Conservation (phyloP, 2,888 invertebrate genomes). For the Clostera curtula region DNA sequence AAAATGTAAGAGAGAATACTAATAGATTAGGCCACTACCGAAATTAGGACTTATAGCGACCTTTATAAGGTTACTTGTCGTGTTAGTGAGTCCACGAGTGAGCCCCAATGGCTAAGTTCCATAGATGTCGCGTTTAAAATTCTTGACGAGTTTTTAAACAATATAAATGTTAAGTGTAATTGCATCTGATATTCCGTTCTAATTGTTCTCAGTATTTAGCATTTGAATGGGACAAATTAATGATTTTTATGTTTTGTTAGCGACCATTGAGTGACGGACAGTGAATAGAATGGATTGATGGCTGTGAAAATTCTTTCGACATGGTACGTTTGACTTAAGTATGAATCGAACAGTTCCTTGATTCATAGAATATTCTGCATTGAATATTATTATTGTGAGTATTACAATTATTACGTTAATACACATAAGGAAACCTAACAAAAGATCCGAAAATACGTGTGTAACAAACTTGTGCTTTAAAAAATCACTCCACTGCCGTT, state of each 20-base stretch:
- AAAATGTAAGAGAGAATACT: too few relatives aligned
- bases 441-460: too few relatives aligned
- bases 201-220: conserved; percentile 12
- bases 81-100: too few relatives aligned
- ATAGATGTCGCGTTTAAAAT: not conserved
- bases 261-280: conserved; percentile 5
- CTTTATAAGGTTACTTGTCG: too few relatives aligned
- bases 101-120: not conserved
- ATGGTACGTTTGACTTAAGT: conserved; percentile 9
- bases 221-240: conserved; percentile 20
- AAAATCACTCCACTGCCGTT: too few relatives aligned
- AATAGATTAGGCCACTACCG: too few relatives aligned
- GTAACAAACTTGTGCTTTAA: too few relatives aligned
- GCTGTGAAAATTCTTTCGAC: conserved; percentile 19
- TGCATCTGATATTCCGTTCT: conserved; percentile 6
- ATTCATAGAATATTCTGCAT: too few relatives aligned
- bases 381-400: too few relatives aligned
- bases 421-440: too few relatives aligned
- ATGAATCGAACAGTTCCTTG: conserved; percentile 1
- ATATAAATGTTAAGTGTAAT: conserved; percentile 3
- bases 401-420: too few relatives aligned
- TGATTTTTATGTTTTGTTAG: conserved; percentile 12
- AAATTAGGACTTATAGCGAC: too few relatives aligned
- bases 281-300: conserved; percentile 12
- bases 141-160: not conserved